Evolutionary conservation across 2,113 vertebrate genomes (phyloP).

Genomic region (Echinops telfairi): DNA sequence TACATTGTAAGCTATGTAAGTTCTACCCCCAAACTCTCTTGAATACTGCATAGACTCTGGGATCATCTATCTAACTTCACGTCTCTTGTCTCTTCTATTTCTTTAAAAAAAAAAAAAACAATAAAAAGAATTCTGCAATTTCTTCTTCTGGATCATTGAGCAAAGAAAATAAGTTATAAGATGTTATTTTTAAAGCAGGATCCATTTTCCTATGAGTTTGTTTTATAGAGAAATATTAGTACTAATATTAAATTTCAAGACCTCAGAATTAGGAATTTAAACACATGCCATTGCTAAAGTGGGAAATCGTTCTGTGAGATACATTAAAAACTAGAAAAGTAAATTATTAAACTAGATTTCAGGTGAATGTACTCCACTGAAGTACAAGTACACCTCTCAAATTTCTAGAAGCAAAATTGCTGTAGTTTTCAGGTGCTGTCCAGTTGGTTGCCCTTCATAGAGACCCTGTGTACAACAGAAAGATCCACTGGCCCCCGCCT

Average conservation of each 20-base stretch:
- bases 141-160: neutral
- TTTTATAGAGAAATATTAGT: slow-evolving; percentile 26
- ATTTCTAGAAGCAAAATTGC: neutral
- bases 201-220: neutral
- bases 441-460: neutral
- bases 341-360: neutral
- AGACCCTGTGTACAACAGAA: neutral
- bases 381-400: neutral
- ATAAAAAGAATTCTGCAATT: too few relatives aligned
- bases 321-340: slow-evolving; percentile 27
- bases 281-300: neutral
- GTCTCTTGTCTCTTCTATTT: neutral
- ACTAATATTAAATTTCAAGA: slow-evolving; percentile 26
- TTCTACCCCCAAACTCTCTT: neutral
- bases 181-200: neutral
- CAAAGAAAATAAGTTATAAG: slow-evolving; percentile 23
- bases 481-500: neutral
- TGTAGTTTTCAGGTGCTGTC: neutral
- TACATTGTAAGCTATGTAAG: neutral
- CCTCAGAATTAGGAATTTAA: slow-evolving; percentile 3
- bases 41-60: neutral
- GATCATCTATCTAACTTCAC: neutral
- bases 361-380: neutral
- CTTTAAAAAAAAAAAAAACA: neutral
- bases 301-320: neutral